Conservation (phyloP, 2,888 invertebrate genomes). For the Hirtodrosophila histrioides region DNA sequence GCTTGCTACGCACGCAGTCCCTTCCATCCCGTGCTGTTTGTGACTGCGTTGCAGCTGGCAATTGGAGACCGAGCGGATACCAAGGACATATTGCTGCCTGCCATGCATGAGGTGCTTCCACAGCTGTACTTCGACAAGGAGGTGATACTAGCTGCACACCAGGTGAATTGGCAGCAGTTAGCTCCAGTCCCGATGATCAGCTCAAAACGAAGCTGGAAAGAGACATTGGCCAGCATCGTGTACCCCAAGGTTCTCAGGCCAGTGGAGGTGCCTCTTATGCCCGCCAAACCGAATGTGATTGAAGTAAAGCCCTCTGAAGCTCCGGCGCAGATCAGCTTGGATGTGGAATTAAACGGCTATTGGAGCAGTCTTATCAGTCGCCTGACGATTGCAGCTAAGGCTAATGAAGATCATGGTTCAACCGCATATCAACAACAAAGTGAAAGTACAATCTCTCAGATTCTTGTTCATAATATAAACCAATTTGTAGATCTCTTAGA, state of each 20-base stretch:
- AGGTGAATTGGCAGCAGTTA: constrained; percentile 59
- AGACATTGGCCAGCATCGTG: constrained; percentile 18
- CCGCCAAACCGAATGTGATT: constrained; percentile 49
- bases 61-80: constrained; percentile 88
- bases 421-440: constrained; percentile 1
- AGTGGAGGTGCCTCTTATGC: constrained; percentile 4
- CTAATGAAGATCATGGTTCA: not conserved
- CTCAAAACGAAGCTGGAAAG: constrained; percentile 45
- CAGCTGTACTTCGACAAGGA: constrained; percentile 88
- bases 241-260: constrained; percentile 1
- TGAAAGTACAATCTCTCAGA: not conserved
- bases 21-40: constrained; percentile 90
- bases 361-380: constrained; percentile 64
- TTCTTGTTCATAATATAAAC: constrained; percentile 45
- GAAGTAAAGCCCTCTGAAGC: constrained; percentile 18
- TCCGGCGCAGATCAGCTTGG: constrained; percentile 34
- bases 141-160: constrained; percentile 54
- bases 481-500: constrained; percentile 55
- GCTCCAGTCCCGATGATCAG: constrained; percentile 16
- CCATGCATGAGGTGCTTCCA: constrained; percentile 91
- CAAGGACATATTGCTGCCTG: constrained; percentile 88
- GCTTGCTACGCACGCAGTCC: constrained; percentile 87
- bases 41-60: constrained; percentile 88
- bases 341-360: constrained; percentile 59
- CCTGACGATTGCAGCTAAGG: constrained; percentile 34